These are phyloP conservation scores for Ceyx margarethae DNA, from an alignment of 2,113 vertebrate genomes.

Conservation along the genomic window DNA sequence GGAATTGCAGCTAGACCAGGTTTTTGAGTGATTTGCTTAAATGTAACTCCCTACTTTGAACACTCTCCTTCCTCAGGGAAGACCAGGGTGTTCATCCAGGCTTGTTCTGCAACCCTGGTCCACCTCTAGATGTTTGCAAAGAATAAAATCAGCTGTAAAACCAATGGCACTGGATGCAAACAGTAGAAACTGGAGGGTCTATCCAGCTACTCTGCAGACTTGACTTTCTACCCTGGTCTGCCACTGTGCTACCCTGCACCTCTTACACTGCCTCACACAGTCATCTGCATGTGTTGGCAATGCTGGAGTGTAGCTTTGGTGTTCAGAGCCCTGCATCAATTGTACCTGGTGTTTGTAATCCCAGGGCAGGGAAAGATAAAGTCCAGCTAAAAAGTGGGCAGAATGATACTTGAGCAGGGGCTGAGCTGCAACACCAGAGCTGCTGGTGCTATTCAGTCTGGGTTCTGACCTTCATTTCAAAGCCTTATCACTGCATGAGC, in stretches of 20 bases:
- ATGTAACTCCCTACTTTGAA: not conserved
- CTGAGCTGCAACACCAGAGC: not conserved
- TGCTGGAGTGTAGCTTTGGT: not conserved
- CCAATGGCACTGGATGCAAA: not conserved
- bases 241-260: not conserved
- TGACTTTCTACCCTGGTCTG: not conserved
- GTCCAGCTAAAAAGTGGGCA: not conserved
- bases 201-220: not conserved
- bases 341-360: conserved; percentile 30
- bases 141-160: not conserved
- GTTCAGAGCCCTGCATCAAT: not conserved
- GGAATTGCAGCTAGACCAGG: not conserved
- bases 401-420: not conserved
- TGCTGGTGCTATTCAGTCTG: not conserved
- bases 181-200: not conserved
- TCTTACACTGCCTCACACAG: not conserved
- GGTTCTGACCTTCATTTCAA: conserved; percentile 51
- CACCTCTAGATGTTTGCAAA: not conserved
- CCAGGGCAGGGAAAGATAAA: conserved; percentile 8
- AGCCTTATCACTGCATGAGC: conserved; percentile 2
- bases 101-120: not conserved
- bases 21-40: not conserved
- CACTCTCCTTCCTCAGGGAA: not conserved
- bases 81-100: not conserved
- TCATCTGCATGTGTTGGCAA: not conserved